phyloP scores from a whole-genome alignment of 2,797 vertebrate genomes.

The Poecile montanus region DNA sequence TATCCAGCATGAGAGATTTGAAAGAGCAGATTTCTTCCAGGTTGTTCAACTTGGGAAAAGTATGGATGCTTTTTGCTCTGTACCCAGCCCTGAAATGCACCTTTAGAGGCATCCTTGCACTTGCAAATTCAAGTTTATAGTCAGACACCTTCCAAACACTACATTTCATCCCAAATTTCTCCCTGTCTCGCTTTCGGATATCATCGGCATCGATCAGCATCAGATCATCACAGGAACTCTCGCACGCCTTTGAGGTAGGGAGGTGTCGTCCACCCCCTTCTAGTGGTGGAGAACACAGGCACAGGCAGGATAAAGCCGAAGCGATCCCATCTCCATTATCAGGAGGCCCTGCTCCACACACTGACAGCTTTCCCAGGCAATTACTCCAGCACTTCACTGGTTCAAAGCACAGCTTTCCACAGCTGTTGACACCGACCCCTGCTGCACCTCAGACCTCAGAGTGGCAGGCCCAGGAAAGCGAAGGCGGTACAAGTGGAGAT shows the following conservation, averaged over 20 bases:
- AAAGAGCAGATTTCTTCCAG: not conserved
- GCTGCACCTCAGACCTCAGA: not conserved
- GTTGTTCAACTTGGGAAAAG: not conserved
- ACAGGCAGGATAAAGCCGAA: conserved; percentile 23
- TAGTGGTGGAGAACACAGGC: not conserved
- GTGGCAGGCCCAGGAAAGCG: not conserved
- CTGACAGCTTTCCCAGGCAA: not conserved
- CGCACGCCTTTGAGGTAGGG: not conserved
- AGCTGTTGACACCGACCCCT: not conserved
- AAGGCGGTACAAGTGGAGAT: not conserved
- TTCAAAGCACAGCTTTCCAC: not conserved
- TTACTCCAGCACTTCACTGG: not conserved
- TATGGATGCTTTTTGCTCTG: not conserved
- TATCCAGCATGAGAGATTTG: not conserved
- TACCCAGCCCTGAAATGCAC: not conserved
- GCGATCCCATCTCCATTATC: not conserved
- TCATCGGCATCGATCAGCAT: not conserved
- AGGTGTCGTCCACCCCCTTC: not conserved
- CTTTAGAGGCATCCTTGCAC: not conserved
- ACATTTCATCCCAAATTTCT: not conserved
- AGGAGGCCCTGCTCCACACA: not conserved
- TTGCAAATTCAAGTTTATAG: not conserved
- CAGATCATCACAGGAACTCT: not conserved
- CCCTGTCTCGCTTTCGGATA: not conserved
- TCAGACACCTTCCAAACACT: not conserved